phyloP scores from a whole-genome alignment of 1,140 invertebrate genomes.

The Macrosteles quadrilineatus region DNA sequence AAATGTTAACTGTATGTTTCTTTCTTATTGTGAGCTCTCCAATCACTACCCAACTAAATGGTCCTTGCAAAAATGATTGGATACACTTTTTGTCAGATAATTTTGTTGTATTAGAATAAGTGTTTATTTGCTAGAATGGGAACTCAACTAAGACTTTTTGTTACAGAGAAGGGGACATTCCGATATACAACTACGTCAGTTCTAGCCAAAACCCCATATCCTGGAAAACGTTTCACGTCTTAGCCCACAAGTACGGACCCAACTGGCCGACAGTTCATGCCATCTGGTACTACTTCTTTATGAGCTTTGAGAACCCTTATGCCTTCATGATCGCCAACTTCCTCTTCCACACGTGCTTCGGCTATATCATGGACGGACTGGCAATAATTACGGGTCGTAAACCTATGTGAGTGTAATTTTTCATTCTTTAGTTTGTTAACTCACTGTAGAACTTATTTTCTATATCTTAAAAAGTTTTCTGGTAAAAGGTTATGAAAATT shows the following conservation, averaged over 20 bases:
- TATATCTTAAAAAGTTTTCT: no score
- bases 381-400: slow-evolving; percentile 46
- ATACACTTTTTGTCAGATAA: no score
- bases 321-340: slow-evolving; percentile 47
- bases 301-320: slow-evolving; percentile 43
- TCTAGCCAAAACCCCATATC: slow-evolving; percentile 58
- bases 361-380: slow-evolving; percentile 47
- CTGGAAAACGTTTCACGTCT: slow-evolving; percentile 58
- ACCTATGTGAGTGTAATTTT: slow-evolving; percentile 49
- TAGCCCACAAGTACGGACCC: slow-evolving; percentile 49
- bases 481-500: no score
- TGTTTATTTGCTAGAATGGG: no score
- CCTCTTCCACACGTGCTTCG: slow-evolving; percentile 52
- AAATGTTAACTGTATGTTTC: no score
- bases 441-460: no score
- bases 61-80: no score
- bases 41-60: no score
- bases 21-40: no score
- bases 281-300: slow-evolving; percentile 59
- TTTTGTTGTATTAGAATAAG: no score
- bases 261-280: slow-evolving; percentile 51
- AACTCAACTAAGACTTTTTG: no score
- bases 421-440: no score
- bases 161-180: slow-evolving; percentile 33
- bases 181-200: slow-evolving; percentile 60